Evolutionary conservation across 1,140 invertebrate genomes (phyloP), one percentile per base, ranked within the genome.

Genomic region (Mya arenaria): DNA sequence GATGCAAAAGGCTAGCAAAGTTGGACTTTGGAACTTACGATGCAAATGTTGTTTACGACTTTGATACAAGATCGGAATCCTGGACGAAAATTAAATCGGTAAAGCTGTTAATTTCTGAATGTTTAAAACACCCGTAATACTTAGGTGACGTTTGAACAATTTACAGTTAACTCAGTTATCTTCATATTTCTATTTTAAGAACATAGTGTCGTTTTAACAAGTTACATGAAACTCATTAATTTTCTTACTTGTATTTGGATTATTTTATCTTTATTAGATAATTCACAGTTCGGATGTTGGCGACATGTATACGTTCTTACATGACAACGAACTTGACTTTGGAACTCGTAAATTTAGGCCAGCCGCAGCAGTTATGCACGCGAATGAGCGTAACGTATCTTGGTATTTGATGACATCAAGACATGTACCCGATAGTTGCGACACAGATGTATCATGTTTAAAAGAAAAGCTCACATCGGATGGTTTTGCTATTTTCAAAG

Each of bases 361-460:
- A 1, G 56, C 63, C 23, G 84, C 69, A 28, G 48, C 58, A 4
- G 25, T 83, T 0, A 48, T 80, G 19, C 63, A 72, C 34, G 34
- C 66, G 15, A 19, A 39, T 30, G 77, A 75, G 2, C 62, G 79
- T n/a, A 52, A 62, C 1, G 74, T 84, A 37, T 75, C 60, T 19
- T 86, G 85, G 85, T 86, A 75, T 34, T 65, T 87, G 13, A 84
- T 86, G 83, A 82, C 17, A 30, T 1, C 19, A 23, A 34, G 69
- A 36, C 44, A 37, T 13, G 17, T 30, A 15, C 23, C 71, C 15
- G 71, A n/a, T 17, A 3, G 23, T 17, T 84, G 83, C 48, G 30
- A 52, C 1, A 8, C 44, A 15, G 84, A 85, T 36, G 4, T 5
- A 4, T 15, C 30, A 0, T 85, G 84, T 28, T 0, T 85, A 1